These are phyloP conservation scores for Drosophila subobscura DNA, from an alignment of 1,140 invertebrate genomes.

Conservation along the genomic window DNA sequence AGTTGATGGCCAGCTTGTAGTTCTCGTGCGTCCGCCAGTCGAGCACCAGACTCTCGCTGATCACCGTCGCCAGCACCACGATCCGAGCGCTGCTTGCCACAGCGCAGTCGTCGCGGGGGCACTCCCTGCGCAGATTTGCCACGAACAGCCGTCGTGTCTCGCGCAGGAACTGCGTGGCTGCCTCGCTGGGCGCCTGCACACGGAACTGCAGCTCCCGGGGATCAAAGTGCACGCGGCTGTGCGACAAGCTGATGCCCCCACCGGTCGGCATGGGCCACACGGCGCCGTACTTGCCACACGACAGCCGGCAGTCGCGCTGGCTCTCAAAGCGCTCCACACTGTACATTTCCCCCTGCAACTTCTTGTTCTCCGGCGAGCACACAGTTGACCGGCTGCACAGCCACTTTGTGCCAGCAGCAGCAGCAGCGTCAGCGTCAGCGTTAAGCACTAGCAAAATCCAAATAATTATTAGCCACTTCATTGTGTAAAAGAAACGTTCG, in stretches of 20 bases:
- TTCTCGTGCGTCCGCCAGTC: constrained; percentile 87
- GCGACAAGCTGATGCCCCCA: constrained; percentile 78
- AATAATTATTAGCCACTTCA: constrained; percentile 34
- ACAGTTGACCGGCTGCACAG: constrained; percentile 55
- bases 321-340: constrained; percentile 74
- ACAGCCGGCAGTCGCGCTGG: constrained; percentile 86
- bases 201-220: constrained; percentile 85
- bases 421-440: constrained; percentile 22
- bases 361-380: constrained; percentile 41
- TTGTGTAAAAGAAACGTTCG: constrained; percentile 7
- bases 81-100: constrained; percentile 84
- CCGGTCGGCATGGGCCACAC: constrained; percentile 89
- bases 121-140: constrained; percentile 85
- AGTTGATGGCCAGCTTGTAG: constrained; percentile 86
- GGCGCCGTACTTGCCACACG: constrained; percentile 87
- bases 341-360: not conserved
- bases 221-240: constrained; percentile 85
- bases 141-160: constrained; percentile 85
- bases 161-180: constrained; percentile 84
- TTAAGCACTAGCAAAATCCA: constrained; percentile 37
- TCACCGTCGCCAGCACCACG: constrained; percentile 85
- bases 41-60: constrained; percentile 84
- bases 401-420: constrained; percentile 49
- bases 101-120: constrained; percentile 85
- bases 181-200: constrained; percentile 83